Percentiles rank a stretch among this genome's conserved stretches.
Evolutionary conservation across 23 tunicate genomes (phyloP).

Genomic region (Trididemnum clinides): DNA sequence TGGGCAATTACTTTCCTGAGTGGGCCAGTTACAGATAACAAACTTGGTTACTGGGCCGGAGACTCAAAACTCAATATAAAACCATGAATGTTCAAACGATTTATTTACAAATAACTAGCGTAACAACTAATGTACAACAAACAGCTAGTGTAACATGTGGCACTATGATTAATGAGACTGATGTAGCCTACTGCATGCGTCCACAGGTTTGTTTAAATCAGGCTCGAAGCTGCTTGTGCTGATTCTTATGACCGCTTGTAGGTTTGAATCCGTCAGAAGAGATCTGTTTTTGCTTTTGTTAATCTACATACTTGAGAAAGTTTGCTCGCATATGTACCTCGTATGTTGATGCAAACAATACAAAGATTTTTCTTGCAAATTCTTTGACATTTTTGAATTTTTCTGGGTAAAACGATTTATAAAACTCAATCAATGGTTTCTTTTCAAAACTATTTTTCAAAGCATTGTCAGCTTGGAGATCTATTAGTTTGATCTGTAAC

Average conservation of each 20-base stretch:
- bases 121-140: too few species aligned
- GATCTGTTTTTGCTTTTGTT: constrained; percentile 36
- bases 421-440: constrained; percentile 23
- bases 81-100: not conserved
- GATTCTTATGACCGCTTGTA: constrained; percentile 39
- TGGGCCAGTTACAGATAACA: constrained; percentile 9
- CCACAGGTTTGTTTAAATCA: constrained; percentile 1
- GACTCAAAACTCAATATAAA: not conserved
- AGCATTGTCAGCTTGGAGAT: constrained; percentile 32
- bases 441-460: constrained; percentile 2
- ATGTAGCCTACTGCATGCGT: constrained; percentile 10
- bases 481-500: constrained; percentile 35
- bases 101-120: constrained; percentile 6
- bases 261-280: constrained; percentile 36
- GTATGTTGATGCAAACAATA: constrained; percentile 42
- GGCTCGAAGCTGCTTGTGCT: constrained; percentile 21
- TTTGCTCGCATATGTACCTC: constrained; percentile 41
- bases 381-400: constrained; percentile 35
- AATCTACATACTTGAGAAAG: constrained; percentile 23
- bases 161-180: not conserved
- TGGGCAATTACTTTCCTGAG: constrained; percentile 8
- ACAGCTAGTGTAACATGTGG: not conserved
- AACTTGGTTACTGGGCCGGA: not conserved
- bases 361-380: constrained; percentile 26
- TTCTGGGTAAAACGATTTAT: not conserved